Percentiles rank a stretch among this genome's conserved stretches.
Conservation (phyloP, 2,113 vertebrate species). For the Salminus brasiliensis region DNA sequence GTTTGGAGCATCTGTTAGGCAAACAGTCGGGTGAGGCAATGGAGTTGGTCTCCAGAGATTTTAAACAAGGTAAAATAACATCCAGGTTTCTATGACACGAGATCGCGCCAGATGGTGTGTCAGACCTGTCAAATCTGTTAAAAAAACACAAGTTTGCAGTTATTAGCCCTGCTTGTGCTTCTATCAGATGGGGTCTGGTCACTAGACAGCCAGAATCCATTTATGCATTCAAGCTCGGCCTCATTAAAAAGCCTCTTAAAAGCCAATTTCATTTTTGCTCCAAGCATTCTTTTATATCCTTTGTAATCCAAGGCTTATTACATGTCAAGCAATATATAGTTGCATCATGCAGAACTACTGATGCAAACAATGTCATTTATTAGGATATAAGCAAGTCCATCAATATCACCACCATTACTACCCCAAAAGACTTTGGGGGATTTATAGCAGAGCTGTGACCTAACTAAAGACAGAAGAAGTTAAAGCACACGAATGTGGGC, state of each 20-base stretch:
- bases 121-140: neutral
- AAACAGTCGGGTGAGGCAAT: neutral
- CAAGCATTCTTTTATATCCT: neutral
- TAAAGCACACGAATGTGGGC: no score
- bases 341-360: neutral
- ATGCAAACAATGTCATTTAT: neutral
- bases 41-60: neutral
- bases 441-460: no score
- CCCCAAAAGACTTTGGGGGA: neutral
- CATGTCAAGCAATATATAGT: neutral
- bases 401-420: neutral
- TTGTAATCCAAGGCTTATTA: neutral
- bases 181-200: neutral
- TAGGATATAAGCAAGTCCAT: neutral
- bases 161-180: neutral
- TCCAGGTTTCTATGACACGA: conserved; percentile 14
- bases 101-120: conserved; percentile 18
- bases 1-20: neutral
- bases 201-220: neutral
- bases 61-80: neutral
- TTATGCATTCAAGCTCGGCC: neutral
- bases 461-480: no score
- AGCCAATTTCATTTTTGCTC: neutral
- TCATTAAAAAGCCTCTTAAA: conserved; percentile 3
- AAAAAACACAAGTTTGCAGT: neutral